Base-by-base conservation (phyloP, 2,113 vertebrate genomes). In the Trematomus loennbergii region DNA sequence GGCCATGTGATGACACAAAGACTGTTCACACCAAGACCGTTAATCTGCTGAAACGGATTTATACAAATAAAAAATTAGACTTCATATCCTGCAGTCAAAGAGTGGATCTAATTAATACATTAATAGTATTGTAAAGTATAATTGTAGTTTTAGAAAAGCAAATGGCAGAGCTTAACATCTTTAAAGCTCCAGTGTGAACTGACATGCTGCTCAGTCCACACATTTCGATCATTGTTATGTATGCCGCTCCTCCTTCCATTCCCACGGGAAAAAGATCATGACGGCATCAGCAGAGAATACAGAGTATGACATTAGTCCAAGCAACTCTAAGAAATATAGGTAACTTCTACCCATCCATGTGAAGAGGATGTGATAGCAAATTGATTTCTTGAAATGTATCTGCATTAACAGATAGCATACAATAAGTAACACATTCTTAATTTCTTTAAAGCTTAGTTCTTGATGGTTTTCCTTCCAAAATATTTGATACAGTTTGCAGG, bases 1-100 rank as follows among this genome's bases (percentile, higher is more conserved):
- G 82, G 64, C 86, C 91, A 73, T 92, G 82, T 88, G 90, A 94
- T 95, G 88, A 89, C 88, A 88, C 65, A 71, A 52, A 69, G 72
- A 18, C 54, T 48, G 68, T 85, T 67, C 10, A 79, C 57, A 72
- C 72, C 25, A 9, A 18, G 18, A 10, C 8, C 17, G 3, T 57
- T 15, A 7, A 58, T 66, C 60, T 52, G n/a, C 12, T 57, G 4
- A 64, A 58, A 60, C 40, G 1, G 20, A 15, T 72, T 65, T 49
- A 20, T 54, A 33, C 69, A 58, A 64, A 72, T 17, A 12, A 18
- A 12, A 59, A 65, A 67, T n/a, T 8, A 53, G 45, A 49, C 9
- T 8, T 71, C 12, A 40, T 20, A 58, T 20, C 11, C 16, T n/a
- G 17, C 9, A 29, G 12, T 40, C 50, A n/a, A 15, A 8, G 5